Percentiles rank a stretch among this genome's conserved stretches.
phyloP scores from a whole-genome alignment of 2,797 vertebrate genomes.

The Apodemus agrarius region DNA sequence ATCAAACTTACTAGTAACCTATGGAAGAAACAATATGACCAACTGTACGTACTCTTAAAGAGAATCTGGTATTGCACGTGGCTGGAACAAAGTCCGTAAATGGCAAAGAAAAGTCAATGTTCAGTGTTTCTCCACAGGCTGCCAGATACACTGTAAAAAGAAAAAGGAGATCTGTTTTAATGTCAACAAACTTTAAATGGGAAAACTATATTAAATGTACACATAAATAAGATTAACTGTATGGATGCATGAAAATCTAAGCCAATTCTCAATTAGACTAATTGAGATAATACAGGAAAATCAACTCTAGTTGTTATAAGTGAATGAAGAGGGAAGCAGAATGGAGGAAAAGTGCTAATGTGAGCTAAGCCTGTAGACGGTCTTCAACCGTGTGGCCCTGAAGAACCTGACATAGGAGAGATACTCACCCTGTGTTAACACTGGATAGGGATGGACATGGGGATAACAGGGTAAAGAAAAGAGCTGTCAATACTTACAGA shows the following conservation, averaged over 20 bases:
- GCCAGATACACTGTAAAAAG: constrained; percentile 95
- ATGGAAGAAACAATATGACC: not conserved
- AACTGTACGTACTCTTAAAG: constrained; percentile 91
- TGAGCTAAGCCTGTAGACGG: not conserved
- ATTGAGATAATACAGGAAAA: not conserved
- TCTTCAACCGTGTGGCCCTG: not conserved
- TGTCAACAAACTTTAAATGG: constrained; percentile 25
- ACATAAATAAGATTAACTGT: constrained; percentile 45
- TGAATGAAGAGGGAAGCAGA: not conserved
- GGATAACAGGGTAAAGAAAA: not conserved
- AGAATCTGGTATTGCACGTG: constrained; percentile 95
- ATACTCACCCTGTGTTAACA: not conserved
- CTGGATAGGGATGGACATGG: not conserved
- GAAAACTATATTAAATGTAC: constrained; percentile 39
- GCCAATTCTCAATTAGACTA: constrained; percentile 50
- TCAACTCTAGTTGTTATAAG: not conserved
- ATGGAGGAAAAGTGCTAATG: not conserved
- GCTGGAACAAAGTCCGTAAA: constrained; percentile 98
- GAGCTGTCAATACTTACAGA: not conserved
- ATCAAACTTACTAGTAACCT: constrained; percentile 6
- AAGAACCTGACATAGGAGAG: not conserved
- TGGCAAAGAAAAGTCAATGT: constrained; percentile 97
- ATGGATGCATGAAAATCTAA: constrained; percentile 17
- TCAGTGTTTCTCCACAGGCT: constrained; percentile 98
- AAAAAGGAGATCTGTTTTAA: constrained; percentile 46